These are phyloP conservation scores for Sphyrna mokarran DNA, from an alignment of 2,113 vertebrate species.

Conservation along the genomic window DNA sequence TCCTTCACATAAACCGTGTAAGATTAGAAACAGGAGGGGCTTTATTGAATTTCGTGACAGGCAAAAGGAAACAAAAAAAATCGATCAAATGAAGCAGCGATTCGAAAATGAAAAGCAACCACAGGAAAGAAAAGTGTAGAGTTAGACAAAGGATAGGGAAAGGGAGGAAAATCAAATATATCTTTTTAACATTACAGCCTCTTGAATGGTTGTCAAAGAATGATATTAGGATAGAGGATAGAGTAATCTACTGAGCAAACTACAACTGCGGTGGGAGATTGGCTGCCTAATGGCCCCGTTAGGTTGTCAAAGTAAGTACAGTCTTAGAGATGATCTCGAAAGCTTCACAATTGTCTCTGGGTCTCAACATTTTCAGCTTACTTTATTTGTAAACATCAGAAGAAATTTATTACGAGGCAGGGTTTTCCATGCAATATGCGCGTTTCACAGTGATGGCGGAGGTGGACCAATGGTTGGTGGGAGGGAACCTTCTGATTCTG, in stretches of 20 bases:
- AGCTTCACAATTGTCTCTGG: not conserved
- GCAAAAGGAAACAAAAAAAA: not conserved
- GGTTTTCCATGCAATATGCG: no score
- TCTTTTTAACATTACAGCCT: not conserved
- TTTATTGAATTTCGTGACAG: slow-evolving; percentile 1
- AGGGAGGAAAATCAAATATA: not conserved
- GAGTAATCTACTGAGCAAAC: not conserved
- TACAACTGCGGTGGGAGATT: not conserved
- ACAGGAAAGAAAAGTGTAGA: not conserved
- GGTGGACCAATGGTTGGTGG: no score
- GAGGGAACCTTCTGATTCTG: no score
- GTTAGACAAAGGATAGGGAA: not conserved
- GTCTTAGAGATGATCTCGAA: not conserved
- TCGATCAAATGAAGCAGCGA: not conserved
- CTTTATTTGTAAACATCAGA: not conserved
- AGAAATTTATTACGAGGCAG: not conserved
- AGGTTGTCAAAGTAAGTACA: not conserved
- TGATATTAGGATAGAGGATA: not conserved
- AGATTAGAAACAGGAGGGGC: not conserved
- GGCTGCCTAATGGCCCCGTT: not conserved
- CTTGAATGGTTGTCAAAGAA: not conserved
- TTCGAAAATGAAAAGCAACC: not conserved
- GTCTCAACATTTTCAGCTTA: not conserved
- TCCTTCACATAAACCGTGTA: not conserved
- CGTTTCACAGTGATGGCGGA: no score